phyloP scores from a whole-genome alignment of 1,140 invertebrate genomes.

The Whitmania pigra region DNA sequence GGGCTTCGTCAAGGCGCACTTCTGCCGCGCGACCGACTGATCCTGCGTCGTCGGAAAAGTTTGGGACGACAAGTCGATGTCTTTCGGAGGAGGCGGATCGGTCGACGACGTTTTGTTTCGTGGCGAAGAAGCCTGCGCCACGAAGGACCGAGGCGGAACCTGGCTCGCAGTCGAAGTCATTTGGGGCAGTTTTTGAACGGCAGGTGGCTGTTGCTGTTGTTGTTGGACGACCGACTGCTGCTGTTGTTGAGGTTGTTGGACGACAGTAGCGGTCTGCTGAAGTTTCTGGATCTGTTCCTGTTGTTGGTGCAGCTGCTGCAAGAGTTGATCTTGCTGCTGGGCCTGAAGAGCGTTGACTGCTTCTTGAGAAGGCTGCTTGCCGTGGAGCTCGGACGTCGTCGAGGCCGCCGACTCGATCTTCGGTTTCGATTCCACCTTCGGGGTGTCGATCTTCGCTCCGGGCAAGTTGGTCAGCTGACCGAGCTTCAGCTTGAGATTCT shows the following conservation, averaged over 20 bases:
- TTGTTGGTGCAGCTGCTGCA: slow-evolving; percentile 14
- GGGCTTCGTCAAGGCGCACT: too few species aligned
- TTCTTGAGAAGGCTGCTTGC: not conserved
- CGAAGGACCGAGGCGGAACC: not conserved
- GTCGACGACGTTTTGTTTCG: too few species aligned
- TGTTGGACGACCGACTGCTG: slow-evolving; percentile 2
- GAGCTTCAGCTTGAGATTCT: slow-evolving; percentile 14
- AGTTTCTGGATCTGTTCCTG: not conserved
- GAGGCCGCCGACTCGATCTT: slow-evolving; percentile 6
- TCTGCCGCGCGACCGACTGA: too few species aligned
- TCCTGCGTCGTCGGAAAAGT: too few species aligned
- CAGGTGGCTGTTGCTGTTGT: not conserved
- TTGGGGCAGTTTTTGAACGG: not conserved
- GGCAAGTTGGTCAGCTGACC: not conserved
- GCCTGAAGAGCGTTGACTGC: not conserved
- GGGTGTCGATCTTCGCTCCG: slow-evolving; percentile 3
- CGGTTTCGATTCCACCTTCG: slow-evolving; percentile 1
- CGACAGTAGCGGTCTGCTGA: not conserved
- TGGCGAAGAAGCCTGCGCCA: not conserved
- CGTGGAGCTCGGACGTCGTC: not conserved
- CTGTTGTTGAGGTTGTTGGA: not conserved
- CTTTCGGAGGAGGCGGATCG: too few species aligned
- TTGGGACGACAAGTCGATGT: too few species aligned
- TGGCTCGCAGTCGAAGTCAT: not conserved
- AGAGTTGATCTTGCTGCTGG: not conserved